Conservation (phyloP, 2,888 invertebrate species). For the Melolontha melolontha region DNA sequence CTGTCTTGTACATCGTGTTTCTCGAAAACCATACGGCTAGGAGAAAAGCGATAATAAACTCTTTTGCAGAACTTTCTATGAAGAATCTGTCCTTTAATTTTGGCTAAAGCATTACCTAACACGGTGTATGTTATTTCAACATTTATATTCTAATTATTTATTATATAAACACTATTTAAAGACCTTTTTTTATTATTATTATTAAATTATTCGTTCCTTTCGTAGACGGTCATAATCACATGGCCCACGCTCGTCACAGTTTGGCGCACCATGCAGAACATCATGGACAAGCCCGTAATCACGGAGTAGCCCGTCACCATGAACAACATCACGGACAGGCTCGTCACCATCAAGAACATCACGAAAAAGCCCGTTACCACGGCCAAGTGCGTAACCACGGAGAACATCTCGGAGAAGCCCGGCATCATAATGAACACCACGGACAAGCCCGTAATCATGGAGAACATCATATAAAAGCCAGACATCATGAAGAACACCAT, state of each 20-base stretch:
- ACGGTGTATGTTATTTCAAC: too few relatives aligned
- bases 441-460: not conserved
- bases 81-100: too few relatives aligned
- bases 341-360: constrained; percentile 11
- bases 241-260: too few relatives aligned
- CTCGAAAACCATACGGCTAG: too few relatives aligned
- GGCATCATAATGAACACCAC: constrained; percentile 6
- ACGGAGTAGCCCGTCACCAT: constrained; percentile 4
- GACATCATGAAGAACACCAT: constrained; percentile 2
- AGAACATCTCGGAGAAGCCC: not conserved
- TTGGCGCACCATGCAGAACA: constrained; percentile 3
- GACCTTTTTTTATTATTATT: too few relatives aligned
- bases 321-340: not conserved
- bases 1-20: too few relatives aligned
- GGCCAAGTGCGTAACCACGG: constrained; percentile 1
- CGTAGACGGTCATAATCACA: not conserved
- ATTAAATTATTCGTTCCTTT: not conserved
- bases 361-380: constrained; percentile 19
- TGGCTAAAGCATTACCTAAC: too few relatives aligned
- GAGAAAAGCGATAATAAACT: too few relatives aligned
- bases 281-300: constrained; percentile 10
- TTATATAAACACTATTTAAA: too few relatives aligned
- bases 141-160: too few relatives aligned
- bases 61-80: too few relatives aligned
- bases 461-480: not conserved